Evolutionary conservation across 2,888 invertebrate species (phyloP), one percentile per base, ranked within the genome.

Genomic region (Carterocephalus palaemon): DNA sequence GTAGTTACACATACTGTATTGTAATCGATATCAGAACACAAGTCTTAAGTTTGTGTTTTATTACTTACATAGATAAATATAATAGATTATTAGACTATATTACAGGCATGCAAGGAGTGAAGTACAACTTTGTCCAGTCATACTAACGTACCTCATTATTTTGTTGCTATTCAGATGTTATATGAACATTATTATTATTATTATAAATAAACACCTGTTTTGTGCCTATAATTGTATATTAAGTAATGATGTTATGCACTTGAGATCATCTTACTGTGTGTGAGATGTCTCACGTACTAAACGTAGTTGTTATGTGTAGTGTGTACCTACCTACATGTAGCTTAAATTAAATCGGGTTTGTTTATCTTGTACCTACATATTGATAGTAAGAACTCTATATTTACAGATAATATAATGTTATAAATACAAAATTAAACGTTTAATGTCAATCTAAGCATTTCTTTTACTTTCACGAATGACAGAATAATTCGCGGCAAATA

Each of bases 401-500:
- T 86, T 86, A 87, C 85, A 87, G 68, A 85, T 85, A 87, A 87
- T 85, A 86, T 84, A 85, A 86, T 86, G 86, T 87, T 88, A 86
- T 70, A 78, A 77, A 81, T 81, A 85, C 78, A 84, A 86, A 42
- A 86, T 75, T 81, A 85, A 86, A 84, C 80, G 78, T 84, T 84
- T 83, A 82, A 78, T 79, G 22, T 43, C 28, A 43, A 10, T 15
- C 2, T 22, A 22, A 6, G 12, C 8, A 26, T 43, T 33, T 43
- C 36, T 26, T 42, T 42, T 29, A 4, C 28, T n/a, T n/a, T n/a
- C n/a, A n/a, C n/a, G n/a, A n/a, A n/a, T n/a, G n/a, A n/a, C n/a
- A n/a, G n/a, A n/a, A n/a, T n/a, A n/a, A n/a, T n/a, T n/a, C n/a
- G n/a, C n/a, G n/a, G n/a, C n/a, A n/a, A n/a, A n/a, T n/a, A n/a